These are phyloP conservation scores for Trichopria drosophilae DNA, from an alignment of 2,888 invertebrate species.

Conservation along the genomic window DNA sequence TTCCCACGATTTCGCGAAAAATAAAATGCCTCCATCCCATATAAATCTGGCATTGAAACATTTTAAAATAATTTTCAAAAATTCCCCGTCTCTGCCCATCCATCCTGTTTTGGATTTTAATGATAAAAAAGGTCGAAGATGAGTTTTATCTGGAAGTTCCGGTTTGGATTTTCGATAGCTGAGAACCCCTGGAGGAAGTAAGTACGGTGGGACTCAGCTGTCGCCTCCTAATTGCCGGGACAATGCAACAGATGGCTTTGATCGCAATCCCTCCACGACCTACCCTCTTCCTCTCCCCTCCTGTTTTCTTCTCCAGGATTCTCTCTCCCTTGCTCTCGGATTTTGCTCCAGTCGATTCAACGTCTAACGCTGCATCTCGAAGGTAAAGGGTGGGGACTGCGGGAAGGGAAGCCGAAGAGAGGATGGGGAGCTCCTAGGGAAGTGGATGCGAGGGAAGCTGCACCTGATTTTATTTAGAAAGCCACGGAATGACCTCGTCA, in stretches of 20 bases:
- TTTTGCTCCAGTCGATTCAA: no score
- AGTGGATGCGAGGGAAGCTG: no score
- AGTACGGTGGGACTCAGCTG: slow-evolving; percentile 58
- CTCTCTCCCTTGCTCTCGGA: slow-evolving; percentile 26
- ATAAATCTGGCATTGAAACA: no score
- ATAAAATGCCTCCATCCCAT: no score
- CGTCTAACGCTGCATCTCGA: no score
- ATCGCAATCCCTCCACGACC: slow-evolving; percentile 53
- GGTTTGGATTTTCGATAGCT: slow-evolving; percentile 21
- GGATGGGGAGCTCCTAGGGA: no score
- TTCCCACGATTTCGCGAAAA: slow-evolving; percentile 26
- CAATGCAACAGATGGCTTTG: slow-evolving; percentile 60
- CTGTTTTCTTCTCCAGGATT: no score
- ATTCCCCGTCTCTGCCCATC: no score
- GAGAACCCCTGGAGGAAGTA: slow-evolving; percentile 55
- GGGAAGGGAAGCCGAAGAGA: no score
- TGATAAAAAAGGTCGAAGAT: neutral
- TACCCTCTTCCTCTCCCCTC: slow-evolving; percentile 32
- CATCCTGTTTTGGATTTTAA: neutral
- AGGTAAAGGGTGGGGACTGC: no score
- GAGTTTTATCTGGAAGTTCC: neutral
- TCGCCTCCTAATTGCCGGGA: slow-evolving; percentile 59
- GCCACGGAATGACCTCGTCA: slow-evolving; percentile 23
- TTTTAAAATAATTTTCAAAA: no score
- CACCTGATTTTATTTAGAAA: slow-evolving; percentile 34